A percentile compares a stretch with the other conserved stretches of the same genome.
Conservation (phyloP, 2,797 vertebrate genomes). For the Amazonetta brasiliensis region DNA sequence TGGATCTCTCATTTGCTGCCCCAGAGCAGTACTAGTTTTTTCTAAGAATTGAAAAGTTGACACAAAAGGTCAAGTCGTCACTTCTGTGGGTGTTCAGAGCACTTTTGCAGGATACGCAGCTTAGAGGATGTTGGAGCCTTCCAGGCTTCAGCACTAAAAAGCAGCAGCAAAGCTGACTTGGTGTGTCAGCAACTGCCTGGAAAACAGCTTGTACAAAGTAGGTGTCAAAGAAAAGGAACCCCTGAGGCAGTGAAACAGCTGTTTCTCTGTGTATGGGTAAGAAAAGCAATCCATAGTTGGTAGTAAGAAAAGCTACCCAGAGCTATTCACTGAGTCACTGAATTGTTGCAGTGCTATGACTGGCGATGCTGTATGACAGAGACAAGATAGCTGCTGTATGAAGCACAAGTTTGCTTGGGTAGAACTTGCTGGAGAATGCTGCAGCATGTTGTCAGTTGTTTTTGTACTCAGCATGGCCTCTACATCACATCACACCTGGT, state of each 20-base stretch:
- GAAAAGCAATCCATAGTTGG: neutral
- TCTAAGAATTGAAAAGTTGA: neutral
- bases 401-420: neutral
- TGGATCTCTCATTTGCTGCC: neutral
- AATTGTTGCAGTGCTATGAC: neutral
- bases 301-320: neutral
- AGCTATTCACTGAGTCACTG: neutral
- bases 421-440: neutral
- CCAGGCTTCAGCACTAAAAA: neutral
- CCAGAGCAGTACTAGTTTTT: neutral
- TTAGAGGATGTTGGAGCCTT: neutral
- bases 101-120: slow-evolving; percentile 3
- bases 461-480: neutral
- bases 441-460: neutral
- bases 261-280: neutral
- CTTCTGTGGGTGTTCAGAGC: neutral
- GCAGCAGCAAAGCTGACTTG: neutral
- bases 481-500: neutral
- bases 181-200: slow-evolving; percentile 2
- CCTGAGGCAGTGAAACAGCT: slow-evolving; percentile 1
- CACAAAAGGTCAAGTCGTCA: neutral
- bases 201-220: slow-evolving; percentile 18
- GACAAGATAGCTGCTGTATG: neutral
- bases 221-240: slow-evolving; percentile 18
- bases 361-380: neutral